Evolutionary conservation across 2,888 invertebrate species (phyloP), one percentile per base, ranked within the genome.

Genomic region (Agapostemon virescens): DNA sequence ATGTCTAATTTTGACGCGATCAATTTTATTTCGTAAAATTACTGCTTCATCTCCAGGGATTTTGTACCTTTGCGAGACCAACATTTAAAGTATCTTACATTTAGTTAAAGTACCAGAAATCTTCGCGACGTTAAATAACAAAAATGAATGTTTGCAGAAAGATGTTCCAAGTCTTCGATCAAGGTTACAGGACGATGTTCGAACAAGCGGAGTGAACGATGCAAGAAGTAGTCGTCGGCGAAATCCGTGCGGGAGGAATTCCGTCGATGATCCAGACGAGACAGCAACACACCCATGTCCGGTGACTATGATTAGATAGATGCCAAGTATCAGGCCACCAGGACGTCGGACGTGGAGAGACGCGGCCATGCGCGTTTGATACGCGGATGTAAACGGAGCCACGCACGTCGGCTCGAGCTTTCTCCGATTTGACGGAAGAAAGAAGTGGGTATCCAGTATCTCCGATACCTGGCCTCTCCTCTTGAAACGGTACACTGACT

Each of bases 361-460:
- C 42, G 20, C 76, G 63, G 64, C 75, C 75, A 73, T 73, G 81
- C 84, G 74, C 69, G 64, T 55, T 69, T 71, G 72, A 76, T 64
- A 74, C 78, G 58, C 58, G 67, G 68, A 73, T 42, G 61, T 70
- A 75, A 68, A 74, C 76, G 72, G 69, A 69, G 36, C 61, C 82
- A 68, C 42, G 63, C 63, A 78, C 64, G 81, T 70, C 61, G 64
- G 81, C 33, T 55, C 38, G 66, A 82, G 84, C 85, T 86, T 86
- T 87, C 87, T 85, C 87, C 76, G 76, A 52, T 75, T 75, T 55
- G 70, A 77, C 75, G 77, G 83, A 77, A 83, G 81, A 81, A 81
- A 38, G 77, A 84, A 78, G 70, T 77, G 78, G 83, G 84, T 87
- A 81, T 87, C 84, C 84, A 72, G 80, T 88, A 83, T 86, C 85